A percentile compares a stretch with the other conserved stretches of the same genome.
phyloP scores from a whole-genome alignment of 2,797 vertebrate genomes.

The Xenentodon cancila region DNA sequence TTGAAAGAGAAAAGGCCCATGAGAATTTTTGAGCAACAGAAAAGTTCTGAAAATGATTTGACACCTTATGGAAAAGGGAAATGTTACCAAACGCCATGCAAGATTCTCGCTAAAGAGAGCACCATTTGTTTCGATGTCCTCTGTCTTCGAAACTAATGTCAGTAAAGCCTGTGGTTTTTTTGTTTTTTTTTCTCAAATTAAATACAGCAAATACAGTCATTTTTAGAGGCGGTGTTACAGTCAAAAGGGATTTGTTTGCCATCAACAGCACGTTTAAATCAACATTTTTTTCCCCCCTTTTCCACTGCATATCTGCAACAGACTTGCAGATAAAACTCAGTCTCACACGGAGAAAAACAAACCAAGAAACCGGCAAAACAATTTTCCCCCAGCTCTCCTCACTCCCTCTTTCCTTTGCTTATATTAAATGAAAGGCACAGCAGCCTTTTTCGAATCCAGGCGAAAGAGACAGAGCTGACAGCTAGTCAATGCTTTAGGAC shows the following conservation, averaged over 20 bases:
- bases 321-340: constrained; percentile 62
- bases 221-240: constrained; percentile 24
- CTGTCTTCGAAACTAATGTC: constrained; percentile 10
- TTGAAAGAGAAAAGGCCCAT: constrained; percentile 45
- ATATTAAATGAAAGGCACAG: constrained; percentile 78
- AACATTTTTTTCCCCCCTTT: constrained; percentile 35
- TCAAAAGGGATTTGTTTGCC: constrained; percentile 56
- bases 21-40: not conserved
- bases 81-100: constrained; percentile 10
- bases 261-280: constrained; percentile 66
- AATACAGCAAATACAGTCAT: constrained; percentile 34
- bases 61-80: not conserved
- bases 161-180: constrained; percentile 5
- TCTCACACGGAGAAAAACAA: constrained; percentile 72
- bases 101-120: constrained; percentile 4
- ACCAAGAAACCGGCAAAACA: constrained; percentile 71
- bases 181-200: constrained; percentile 4
- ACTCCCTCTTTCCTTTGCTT: constrained; percentile 64
- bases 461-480: constrained; percentile 80
- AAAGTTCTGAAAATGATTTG: not conserved
- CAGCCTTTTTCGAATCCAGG: constrained; percentile 70
- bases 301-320: constrained; percentile 59
- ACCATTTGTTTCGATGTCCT: not conserved
- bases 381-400: constrained; percentile 40
- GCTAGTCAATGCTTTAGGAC: constrained; percentile 84